phyloP scores from a whole-genome alignment of 2,888 invertebrate genomes.

The Ophonus ardosiacus region DNA sequence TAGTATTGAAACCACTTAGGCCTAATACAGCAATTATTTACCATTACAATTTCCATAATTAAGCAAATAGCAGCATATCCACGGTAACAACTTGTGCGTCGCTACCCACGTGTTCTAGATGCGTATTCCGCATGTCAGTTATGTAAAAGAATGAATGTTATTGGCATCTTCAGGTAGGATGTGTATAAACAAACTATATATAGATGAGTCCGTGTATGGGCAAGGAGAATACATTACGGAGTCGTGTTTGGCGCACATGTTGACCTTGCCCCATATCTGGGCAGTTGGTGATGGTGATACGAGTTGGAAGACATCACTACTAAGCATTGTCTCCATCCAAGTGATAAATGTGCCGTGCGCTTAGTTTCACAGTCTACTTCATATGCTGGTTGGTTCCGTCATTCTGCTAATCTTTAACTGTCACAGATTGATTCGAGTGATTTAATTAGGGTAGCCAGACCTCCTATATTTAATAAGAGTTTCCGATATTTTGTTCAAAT shows the following conservation, averaged over 20 bases:
- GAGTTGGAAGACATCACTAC: slow-evolving; percentile 26
- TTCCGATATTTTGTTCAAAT: too few species aligned
- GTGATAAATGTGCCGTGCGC: slow-evolving; percentile 16
- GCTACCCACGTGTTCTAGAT: slow-evolving; percentile 23
- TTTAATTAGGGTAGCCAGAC: too few species aligned
- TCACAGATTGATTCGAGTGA: too few species aligned
- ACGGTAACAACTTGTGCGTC: not conserved
- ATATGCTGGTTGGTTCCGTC: slow-evolving; percentile 9
- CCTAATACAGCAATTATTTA: not conserved
- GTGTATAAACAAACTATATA: slow-evolving; percentile 47
- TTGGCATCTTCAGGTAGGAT: slow-evolving; percentile 25
- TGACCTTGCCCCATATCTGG: slow-evolving; percentile 59
- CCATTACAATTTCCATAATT: slow-evolving; percentile 35
- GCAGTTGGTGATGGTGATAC: slow-evolving; percentile 21
- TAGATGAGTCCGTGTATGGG: slow-evolving; percentile 22
- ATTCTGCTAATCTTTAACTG: not conserved
- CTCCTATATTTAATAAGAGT: too few species aligned
- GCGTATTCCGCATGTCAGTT: slow-evolving; percentile 19
- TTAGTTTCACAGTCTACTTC: slow-evolving; percentile 29
- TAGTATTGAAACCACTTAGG: not conserved
- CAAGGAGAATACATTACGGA: slow-evolving; percentile 28
- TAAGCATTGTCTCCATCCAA: slow-evolving; percentile 16
- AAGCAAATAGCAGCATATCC: not conserved
- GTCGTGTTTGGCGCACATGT: slow-evolving; percentile 40
- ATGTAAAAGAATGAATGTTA: slow-evolving; percentile 27